Percentiles rank a stretch among this genome's conserved stretches.
Evolutionary conservation across 2,113 vertebrate genomes (phyloP).

Genomic region (Petromus typicus): DNA sequence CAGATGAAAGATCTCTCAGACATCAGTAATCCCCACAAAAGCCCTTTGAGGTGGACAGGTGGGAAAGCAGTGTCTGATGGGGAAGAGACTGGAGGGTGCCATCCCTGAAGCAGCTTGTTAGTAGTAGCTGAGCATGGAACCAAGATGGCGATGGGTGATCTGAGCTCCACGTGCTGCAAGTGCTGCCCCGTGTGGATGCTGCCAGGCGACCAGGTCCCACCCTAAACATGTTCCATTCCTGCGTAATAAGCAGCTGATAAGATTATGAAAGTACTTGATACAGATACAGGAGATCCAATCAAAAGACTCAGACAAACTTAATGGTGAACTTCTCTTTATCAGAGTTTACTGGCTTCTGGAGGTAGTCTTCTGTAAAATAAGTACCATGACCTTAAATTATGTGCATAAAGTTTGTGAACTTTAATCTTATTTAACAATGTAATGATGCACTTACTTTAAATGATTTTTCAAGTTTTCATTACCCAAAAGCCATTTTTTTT

Average conservation of each 20-base stretch:
- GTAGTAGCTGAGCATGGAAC: accelerated
- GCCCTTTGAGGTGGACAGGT: constrained; percentile 51
- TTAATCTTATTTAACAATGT: neutral
- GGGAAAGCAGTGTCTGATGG: neutral
- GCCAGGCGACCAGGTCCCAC: accelerated
- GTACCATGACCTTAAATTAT: neutral
- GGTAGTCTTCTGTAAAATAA: neutral
- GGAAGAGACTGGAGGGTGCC: neutral
- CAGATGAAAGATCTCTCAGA: constrained; percentile 67
- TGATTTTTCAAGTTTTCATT: neutral
- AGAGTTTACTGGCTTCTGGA: neutral
- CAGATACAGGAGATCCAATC: neutral
- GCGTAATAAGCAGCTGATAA: too few relatives aligned
- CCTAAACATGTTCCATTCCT: accelerated
- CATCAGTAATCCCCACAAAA: constrained; percentile 34
- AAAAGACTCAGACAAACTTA: neutral
- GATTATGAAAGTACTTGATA: neutral
- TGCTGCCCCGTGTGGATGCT: accelerated
- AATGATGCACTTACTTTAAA: neutral
- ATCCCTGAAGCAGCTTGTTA: neutral
- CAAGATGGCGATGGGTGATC: too few relatives aligned
- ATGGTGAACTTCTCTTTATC: too few relatives aligned
- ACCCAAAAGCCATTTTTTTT: neutral
- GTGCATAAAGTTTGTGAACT: neutral
- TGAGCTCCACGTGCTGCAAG: accelerated